Conservation (phyloP, 2,113 vertebrate species). For the Sander lucioperca region DNA sequence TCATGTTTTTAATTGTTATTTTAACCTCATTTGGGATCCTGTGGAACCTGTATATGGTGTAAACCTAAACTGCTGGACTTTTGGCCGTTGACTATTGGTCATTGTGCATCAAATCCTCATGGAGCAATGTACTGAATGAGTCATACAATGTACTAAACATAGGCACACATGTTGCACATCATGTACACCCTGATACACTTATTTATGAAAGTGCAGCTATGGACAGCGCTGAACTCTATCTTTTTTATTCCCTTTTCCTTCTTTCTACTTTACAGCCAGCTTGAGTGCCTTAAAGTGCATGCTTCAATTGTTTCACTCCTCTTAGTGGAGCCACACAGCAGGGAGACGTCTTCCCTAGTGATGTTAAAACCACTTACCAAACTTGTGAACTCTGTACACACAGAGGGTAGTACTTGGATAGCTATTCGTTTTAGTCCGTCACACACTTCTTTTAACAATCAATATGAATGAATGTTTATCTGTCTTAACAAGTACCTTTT, state of each 20-base stretch:
- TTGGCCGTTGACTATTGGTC: background rate
- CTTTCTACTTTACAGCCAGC: slow-evolving; percentile 33
- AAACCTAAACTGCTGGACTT: background rate
- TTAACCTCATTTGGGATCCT: background rate
- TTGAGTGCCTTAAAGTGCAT: slow-evolving; percentile 61
- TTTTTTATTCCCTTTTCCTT: background rate
- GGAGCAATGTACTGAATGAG: background rate
- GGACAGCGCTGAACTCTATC: slow-evolving; percentile 1
- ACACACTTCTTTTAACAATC: slow-evolving; percentile 15
- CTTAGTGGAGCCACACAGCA: slow-evolving; percentile 55
- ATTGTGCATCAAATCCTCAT: slow-evolving; percentile 8
- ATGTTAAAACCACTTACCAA: slow-evolving; percentile 69
- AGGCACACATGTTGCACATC: background rate
- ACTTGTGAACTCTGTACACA: slow-evolving; percentile 36
- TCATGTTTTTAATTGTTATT: background rate
- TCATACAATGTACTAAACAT: slow-evolving; percentile 9
- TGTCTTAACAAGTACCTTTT: slow-evolving; percentile 3
- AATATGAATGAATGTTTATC: slow-evolving; percentile 38
- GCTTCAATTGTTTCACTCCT: slow-evolving; percentile 65
- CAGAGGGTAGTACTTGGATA: slow-evolving; percentile 18
- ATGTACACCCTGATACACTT: background rate
- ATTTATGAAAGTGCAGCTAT: slow-evolving; percentile 17
- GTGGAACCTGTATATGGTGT: background rate
- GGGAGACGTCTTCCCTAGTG: slow-evolving; percentile 56
- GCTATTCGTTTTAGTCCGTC: slow-evolving; percentile 38